Evolutionary conservation across 1,140 invertebrate species (phyloP).

Genomic region (Triops cancriformis): DNA sequence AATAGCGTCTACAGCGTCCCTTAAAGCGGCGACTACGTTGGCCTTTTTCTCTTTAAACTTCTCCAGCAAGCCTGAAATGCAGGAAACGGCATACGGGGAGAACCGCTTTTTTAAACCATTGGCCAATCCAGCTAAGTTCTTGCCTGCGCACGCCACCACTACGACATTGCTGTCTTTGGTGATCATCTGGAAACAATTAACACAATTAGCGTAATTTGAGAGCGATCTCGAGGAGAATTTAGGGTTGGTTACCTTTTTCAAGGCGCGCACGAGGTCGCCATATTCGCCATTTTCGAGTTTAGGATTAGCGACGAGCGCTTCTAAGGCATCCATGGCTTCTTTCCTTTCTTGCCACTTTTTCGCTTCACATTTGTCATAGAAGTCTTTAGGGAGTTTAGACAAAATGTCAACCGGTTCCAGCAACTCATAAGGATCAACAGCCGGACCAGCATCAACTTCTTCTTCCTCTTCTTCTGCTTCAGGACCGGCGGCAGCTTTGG

Average conservation of each 20-base stretch:
- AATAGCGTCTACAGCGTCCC: slow-evolving; percentile 88
- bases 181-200: slow-evolving; percentile 51
- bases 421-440: slow-evolving; percentile 84
- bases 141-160: slow-evolving; percentile 75
- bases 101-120: slow-evolving; percentile 82
- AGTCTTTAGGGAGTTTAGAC: slow-evolving; percentile 86
- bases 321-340: slow-evolving; percentile 73
- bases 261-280: slow-evolving; percentile 70
- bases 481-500: slow-evolving; percentile 46
- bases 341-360: slow-evolving; percentile 98
- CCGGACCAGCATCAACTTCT: slow-evolving; percentile 45
- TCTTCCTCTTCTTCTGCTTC: slow-evolving; percentile 35
- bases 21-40: slow-evolving; percentile 71
- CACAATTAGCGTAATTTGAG: slow-evolving; percentile 28
- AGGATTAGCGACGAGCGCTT: slow-evolving; percentile 65
- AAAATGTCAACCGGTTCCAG: slow-evolving; percentile 87
- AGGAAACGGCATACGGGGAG: slow-evolving; percentile 66
- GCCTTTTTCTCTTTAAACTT: slow-evolving; percentile 98
- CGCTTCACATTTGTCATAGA: slow-evolving; percentile 87
- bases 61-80: slow-evolving; percentile 72
- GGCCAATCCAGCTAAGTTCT: slow-evolving; percentile 74
- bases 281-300: slow-evolving; percentile 88
- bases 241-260: slow-evolving; percentile 67
- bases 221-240: slow-evolving; percentile 24
- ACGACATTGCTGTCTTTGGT: slow-evolving; percentile 94